These are phyloP conservation scores for Nilaparvata lugens DNA, from an alignment of 1,140 invertebrate genomes.

Conservation along the genomic window DNA sequence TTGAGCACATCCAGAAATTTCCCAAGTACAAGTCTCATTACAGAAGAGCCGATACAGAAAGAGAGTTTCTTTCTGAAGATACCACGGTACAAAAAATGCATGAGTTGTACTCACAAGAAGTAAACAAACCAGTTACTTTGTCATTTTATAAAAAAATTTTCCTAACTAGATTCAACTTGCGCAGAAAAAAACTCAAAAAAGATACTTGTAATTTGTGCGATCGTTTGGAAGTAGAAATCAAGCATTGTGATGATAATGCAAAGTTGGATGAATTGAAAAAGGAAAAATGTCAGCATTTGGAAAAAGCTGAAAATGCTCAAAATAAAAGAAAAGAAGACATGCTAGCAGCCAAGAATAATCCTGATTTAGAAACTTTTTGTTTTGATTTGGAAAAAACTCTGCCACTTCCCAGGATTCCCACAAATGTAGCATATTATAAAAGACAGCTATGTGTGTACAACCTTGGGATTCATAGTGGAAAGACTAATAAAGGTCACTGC, in stretches of 20 bases:
- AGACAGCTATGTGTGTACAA: conserved; percentile 22
- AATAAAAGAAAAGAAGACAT: conserved; percentile 16
- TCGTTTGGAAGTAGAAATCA: neutral
- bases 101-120: neutral
- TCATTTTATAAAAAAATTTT: neutral
- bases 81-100: neutral
- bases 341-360: neutral
- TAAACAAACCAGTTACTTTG: neutral
- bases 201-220: too few species aligned
- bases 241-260: neutral
- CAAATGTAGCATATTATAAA: conserved; percentile 31
- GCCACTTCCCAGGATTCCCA: conserved; percentile 21
- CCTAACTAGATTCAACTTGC: neutral
- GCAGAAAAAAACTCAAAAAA: too few species aligned
- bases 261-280: neutral
- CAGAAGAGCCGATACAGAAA: neutral
- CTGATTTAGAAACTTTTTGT: conserved; percentile 24
- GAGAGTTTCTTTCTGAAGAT: neutral
- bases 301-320: too few species aligned
- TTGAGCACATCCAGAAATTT: neutral
- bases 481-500: conserved; percentile 24
- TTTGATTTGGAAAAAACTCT: conserved; percentile 31
- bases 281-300: too few species aligned
- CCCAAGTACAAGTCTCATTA: neutral
- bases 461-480: conserved; percentile 27